Percentiles rank a stretch among this genome's conserved stretches.
These are phyloP conservation scores for Tragelaphus strepsiceros DNA, from an alignment of 2,113 vertebrate genomes.

Conservation along the genomic window DNA sequence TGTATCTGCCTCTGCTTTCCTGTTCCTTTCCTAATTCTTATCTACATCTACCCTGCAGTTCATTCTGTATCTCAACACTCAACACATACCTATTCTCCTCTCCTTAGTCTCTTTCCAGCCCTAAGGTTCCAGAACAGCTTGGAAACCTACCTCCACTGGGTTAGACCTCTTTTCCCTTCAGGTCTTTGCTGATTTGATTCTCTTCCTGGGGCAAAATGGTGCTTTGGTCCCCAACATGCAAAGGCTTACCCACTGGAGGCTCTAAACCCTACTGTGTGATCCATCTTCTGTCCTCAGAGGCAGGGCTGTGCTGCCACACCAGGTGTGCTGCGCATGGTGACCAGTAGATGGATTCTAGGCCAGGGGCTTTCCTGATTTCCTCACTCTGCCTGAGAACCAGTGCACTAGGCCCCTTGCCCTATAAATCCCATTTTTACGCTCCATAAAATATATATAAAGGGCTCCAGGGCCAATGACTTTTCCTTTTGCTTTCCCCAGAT, in stretches of 20 bases:
- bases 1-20: not conserved
- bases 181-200: not conserved
- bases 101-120: not conserved
- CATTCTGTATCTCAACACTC: not conserved
- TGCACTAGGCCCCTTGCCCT: not conserved
- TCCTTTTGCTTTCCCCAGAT: constrained; percentile 64
- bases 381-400: not conserved
- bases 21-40: not conserved
- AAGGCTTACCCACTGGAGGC: not conserved
- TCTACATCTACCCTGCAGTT: not conserved
- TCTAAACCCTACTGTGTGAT: not conserved
- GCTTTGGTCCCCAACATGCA: not conserved
- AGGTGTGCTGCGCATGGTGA: not conserved
- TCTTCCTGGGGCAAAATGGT: not conserved
- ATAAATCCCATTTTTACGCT: not conserved
- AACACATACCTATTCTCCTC: not conserved
- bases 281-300: not conserved
- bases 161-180: not conserved
- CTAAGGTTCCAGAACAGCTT: not conserved
- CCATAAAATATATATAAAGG: not conserved
- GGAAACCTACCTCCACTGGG: not conserved
- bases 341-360: not conserved
- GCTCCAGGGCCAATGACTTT: not conserved
- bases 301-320: not conserved
- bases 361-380: not conserved